These are phyloP conservation scores for Girardinichthys multiradiatus DNA, from an alignment of 2,113 vertebrate species.

Conservation along the genomic window DNA sequence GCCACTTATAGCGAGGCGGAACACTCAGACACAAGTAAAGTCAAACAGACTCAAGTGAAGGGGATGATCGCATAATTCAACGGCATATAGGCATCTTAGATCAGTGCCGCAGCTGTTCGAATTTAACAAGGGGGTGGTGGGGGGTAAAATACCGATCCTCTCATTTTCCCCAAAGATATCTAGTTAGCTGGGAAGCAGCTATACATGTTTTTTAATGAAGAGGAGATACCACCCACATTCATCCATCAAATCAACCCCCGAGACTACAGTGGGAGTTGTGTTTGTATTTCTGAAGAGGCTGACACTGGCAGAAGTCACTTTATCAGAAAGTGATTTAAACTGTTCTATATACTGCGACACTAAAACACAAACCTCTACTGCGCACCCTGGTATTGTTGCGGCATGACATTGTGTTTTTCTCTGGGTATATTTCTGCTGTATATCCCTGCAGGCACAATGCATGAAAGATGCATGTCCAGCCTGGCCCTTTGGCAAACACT, in stretches of 20 bases:
- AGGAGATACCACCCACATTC: constrained; percentile 68
- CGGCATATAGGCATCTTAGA: constrained; percentile 66
- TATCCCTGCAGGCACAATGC: constrained; percentile 46
- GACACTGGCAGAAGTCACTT: constrained; percentile 59
- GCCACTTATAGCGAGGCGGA: constrained; percentile 62
- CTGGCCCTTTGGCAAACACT: constrained; percentile 55
- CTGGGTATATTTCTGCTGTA: constrained; percentile 23
- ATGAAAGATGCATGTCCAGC: constrained; percentile 71
- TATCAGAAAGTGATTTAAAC: constrained; percentile 59
- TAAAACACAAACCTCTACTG: constrained; percentile 22
- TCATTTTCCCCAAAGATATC: constrained; percentile 67
- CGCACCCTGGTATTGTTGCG: constrained; percentile 11
- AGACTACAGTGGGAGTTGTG: constrained; percentile 60
- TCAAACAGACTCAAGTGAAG: constrained; percentile 66
- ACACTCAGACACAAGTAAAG: constrained; percentile 53
- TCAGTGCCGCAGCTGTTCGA: constrained; percentile 42
- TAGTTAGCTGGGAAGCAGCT: constrained; percentile 66
- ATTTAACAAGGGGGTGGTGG: constrained; percentile 65
- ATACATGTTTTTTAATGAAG: constrained; percentile 71
- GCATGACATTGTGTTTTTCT: constrained; percentile 21
- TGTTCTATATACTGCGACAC: constrained; percentile 47
- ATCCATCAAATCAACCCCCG: constrained; percentile 67
- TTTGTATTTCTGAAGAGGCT: constrained; percentile 66
- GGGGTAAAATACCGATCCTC: constrained; percentile 67
- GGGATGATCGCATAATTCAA: constrained; percentile 65